Evolutionary conservation across 2,797 vertebrate genomes (phyloP), one percentile per base, ranked within the genome.

Genomic region (Hippoglossus hippoglossus): DNA sequence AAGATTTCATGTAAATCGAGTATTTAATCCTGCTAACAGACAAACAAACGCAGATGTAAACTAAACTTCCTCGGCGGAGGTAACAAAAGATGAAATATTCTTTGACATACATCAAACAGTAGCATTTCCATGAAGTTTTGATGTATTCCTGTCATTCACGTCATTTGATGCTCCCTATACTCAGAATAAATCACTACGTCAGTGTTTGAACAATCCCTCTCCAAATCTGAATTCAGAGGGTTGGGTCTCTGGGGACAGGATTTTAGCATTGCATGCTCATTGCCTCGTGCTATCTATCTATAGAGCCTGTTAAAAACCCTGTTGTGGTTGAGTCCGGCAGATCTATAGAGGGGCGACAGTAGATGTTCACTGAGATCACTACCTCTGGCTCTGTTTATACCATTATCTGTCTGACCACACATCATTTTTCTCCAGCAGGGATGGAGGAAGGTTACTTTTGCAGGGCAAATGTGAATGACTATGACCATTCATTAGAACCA

Each of bases 211-310:
- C n/a, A 53, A 66, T 67, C 51, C 19, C 3, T 68, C 10, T 63
- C 46, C 25, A 63, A 60, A 74, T 57, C 46, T 71, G 51, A 80
- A 49, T 65, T 75, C 58, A 62, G 10, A 8, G 21, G 22, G 28
- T 19, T 46, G 15, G 24, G 28, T 74, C 61, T 12, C 6, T 28
- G 34, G 63, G 34, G 31, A 15, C 36, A 61, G 61, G 57, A 72
- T 74, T 79, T 77, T 60, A 59, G 34, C 54, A 71, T 77, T 83
- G 79, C 79, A 41, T 66, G 51, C 39, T 44, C 39, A 34, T 88
- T 92, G 83, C 78, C 78, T 87, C 82, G 80, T 87, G 69, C 36
- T 74, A 66, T 31, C 86, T 89, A 87, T 85, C 71, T 84, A 77
- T 87, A 91, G 81, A 39, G 7, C 54, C 56, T 63, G 58, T 66